phyloP scores from a whole-genome alignment of 2,113 vertebrate genomes.

The Corythoichthys intestinalis region DNA sequence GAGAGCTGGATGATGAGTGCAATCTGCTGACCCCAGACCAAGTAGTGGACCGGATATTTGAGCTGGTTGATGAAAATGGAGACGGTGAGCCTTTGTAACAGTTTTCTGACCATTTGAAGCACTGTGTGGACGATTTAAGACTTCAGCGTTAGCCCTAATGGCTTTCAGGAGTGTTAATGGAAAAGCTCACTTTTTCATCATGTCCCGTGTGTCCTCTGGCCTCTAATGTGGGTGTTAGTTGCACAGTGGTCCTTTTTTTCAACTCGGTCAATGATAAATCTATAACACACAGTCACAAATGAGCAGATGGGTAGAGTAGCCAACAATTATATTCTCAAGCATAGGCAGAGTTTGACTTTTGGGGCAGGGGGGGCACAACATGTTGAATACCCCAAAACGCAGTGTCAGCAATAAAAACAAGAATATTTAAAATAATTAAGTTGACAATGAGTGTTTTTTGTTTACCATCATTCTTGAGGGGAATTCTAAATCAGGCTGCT shows the following conservation, averaged over 20 bases:
- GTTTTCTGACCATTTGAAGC: slow-evolving; percentile 19
- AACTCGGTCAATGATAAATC: neutral
- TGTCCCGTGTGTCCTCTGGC: slow-evolving; percentile 5
- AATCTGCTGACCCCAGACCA: slow-evolving; percentile 85
- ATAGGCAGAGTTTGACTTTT: too few relatives aligned
- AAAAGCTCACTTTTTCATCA: neutral
- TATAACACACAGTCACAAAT: neutral
- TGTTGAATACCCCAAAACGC: too few relatives aligned
- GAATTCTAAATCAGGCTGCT: too few relatives aligned
- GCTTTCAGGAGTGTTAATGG: slow-evolving; percentile 3
- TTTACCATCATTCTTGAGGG: too few relatives aligned
- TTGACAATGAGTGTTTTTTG: neutral
- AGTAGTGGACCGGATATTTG: slow-evolving; percentile 94
- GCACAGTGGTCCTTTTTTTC: neutral
- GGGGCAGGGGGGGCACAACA: too few relatives aligned
- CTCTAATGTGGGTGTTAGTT: neutral
- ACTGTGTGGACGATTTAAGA: slow-evolving; percentile 14
- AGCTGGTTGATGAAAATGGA: slow-evolving; percentile 91
- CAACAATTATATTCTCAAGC: too few relatives aligned
- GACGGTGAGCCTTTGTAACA: slow-evolving; percentile 75
- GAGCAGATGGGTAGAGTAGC: neutral
- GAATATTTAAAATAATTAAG: too few relatives aligned
- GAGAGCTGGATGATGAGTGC: slow-evolving; percentile 74
- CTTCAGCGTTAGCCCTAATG: neutral
- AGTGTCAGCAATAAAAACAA: too few relatives aligned